Percentiles rank a stretch among this genome's conserved stretches.
Conservation (phyloP, 2,888 invertebrate genomes). For the Drosophila neotestacea region DNA sequence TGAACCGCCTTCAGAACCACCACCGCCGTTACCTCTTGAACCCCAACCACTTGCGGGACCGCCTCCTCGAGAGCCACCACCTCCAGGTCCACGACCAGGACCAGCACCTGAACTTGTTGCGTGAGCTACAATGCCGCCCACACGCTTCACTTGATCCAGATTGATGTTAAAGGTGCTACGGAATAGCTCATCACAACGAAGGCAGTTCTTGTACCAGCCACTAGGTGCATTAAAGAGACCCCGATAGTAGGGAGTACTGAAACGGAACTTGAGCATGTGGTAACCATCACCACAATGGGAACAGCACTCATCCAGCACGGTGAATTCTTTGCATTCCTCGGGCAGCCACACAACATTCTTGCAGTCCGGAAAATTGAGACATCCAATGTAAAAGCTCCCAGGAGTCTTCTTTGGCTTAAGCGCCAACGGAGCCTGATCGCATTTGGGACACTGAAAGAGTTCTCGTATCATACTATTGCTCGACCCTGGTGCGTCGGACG, state of each 20-base stretch:
- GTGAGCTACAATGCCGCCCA: slow-evolving; percentile 80
- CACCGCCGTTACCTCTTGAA: background rate
- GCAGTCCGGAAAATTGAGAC: slow-evolving; percentile 92
- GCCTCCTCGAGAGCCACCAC: background rate
- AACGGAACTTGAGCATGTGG: slow-evolving; percentile 78
- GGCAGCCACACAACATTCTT: slow-evolving; percentile 94
- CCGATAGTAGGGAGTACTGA: slow-evolving; percentile 75
- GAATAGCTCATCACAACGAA: slow-evolving; percentile 83
- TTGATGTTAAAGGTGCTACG: slow-evolving; percentile 83
- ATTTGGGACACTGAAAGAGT: slow-evolving; percentile 91
- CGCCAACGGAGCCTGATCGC: slow-evolving; percentile 89
- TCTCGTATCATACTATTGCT: slow-evolving; percentile 61
- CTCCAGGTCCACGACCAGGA: slow-evolving; percentile 54
- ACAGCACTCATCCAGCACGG: slow-evolving; percentile 91
- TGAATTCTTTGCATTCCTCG: slow-evolving; percentile 88
- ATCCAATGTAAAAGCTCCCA: slow-evolving; percentile 90
- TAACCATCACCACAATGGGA: slow-evolving; percentile 78
- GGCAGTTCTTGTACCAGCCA: slow-evolving; percentile 83
- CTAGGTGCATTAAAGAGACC: slow-evolving; percentile 77
- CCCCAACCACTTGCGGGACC: slow-evolving; percentile 24
- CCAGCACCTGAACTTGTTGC: slow-evolving; percentile 26
- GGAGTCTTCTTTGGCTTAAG: slow-evolving; percentile 89
- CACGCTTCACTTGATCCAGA: slow-evolving; percentile 80
- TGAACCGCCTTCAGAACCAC: background rate
- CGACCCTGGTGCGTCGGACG: slow-evolving; percentile 3